phyloP scores from a whole-genome alignment of 2,113 vertebrate genomes.

The Malurus alboscapulatus region DNA sequence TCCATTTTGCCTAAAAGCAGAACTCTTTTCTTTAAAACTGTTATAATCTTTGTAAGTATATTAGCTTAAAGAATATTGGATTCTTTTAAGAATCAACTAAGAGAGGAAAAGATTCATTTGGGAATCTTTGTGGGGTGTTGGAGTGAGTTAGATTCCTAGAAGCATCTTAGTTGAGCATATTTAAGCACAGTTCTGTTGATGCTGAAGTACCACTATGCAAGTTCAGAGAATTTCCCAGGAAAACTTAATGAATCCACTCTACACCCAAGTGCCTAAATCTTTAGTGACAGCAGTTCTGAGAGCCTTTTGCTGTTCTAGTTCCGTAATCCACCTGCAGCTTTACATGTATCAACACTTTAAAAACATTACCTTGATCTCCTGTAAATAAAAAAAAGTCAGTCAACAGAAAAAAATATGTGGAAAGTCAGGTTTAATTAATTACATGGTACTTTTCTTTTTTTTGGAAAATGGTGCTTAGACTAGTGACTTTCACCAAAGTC shows the following conservation, averaged over 20 bases:
- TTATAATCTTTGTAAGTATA: not conserved
- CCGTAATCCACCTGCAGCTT: not conserved
- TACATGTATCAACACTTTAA: not conserved
- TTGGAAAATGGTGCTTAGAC: not conserved
- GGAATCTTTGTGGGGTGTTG: rapidly evolving
- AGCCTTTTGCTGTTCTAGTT: not conserved
- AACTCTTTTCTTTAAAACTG: not conserved
- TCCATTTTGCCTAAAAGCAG: not conserved
- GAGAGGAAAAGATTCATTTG: not conserved
- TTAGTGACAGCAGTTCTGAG: not conserved
- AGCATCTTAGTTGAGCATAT: not conserved
- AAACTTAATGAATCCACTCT: not conserved
- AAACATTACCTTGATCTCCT: not conserved
- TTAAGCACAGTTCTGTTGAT: not conserved
- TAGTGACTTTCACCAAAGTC: not conserved
- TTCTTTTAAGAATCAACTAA: not conserved
- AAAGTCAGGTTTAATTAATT: not conserved
- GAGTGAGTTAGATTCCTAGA: not conserved
- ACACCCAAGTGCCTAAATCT: not conserved
- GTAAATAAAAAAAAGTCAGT: not conserved
- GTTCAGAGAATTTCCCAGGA: not conserved
- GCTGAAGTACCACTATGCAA: not conserved
- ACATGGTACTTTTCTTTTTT: not conserved
- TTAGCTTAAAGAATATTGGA: not conserved
- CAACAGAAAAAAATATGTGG: not conserved